Conservation (phyloP, 64 coral and sea anemone genomes). For the Dendrophyllia cribrosa region DNA sequence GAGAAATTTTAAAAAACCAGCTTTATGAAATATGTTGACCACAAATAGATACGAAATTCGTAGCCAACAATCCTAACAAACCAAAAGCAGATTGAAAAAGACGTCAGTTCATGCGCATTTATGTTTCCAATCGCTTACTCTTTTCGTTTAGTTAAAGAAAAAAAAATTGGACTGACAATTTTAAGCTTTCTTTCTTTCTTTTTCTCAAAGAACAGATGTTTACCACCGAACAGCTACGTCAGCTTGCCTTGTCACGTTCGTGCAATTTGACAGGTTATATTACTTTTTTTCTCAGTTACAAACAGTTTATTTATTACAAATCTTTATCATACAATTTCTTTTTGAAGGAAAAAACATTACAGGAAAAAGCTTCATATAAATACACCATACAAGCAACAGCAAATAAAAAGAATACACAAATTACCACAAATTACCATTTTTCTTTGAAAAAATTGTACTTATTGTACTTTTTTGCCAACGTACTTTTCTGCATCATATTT, state of each 20-base stretch:
- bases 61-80: background rate
- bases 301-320: too few species aligned
- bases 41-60: background rate
- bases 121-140: background rate
- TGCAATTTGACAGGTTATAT: background rate
- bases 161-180: background rate
- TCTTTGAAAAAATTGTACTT: too few species aligned
- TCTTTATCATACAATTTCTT: too few species aligned
- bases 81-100: background rate
- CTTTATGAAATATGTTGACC: conserved; percentile 1
- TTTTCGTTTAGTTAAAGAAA: background rate
- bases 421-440: too few species aligned
- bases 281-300: background rate
- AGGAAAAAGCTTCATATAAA: too few species aligned
- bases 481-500: too few species aligned
- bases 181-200: background rate
- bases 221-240: background rate
- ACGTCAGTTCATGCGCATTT: background rate
- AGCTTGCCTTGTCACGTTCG: background rate
- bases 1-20: background rate
- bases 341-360: too few species aligned
- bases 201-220: conserved; percentile 7
- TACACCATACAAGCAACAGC: too few species aligned
- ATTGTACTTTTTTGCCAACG: too few species aligned
- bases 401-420: too few species aligned